Evolutionary conservation across 2,113 vertebrate genomes (phyloP).

Genomic region (Datnioides undecimradiatus): DNA sequence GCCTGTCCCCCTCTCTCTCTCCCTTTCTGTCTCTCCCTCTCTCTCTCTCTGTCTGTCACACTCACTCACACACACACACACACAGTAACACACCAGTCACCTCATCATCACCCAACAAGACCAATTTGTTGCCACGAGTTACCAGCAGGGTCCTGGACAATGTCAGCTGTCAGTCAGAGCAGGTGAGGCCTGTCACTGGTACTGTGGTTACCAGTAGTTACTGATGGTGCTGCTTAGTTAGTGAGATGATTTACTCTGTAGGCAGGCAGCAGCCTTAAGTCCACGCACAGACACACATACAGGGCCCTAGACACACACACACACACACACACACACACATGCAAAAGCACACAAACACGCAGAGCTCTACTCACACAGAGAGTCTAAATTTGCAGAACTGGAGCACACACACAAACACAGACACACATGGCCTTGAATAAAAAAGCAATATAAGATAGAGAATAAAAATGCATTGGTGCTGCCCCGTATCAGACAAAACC

Average conservation of each 20-base stretch:
- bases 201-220: constrained; percentile 44
- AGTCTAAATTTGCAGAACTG: constrained; percentile 18
- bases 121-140: constrained; percentile 71
- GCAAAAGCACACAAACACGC: constrained; percentile 14
- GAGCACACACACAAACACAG: constrained; percentile 19
- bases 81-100: constrained; percentile 45
- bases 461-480: constrained; percentile 80
- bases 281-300: constrained; percentile 13
- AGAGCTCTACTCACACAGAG: constrained; percentile 1
- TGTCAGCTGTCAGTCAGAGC: constrained; percentile 70
- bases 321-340: constrained; percentile 17
- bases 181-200: constrained; percentile 41
- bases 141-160: constrained; percentile 57
- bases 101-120: constrained; percentile 66
- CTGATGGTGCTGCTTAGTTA: constrained; percentile 48
- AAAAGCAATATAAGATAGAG: constrained; percentile 76
- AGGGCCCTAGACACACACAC: constrained; percentile 18
- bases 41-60: background rate
- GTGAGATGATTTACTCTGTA: constrained; percentile 52
- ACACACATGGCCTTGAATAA: constrained; percentile 63
- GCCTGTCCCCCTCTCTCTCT: background rate
- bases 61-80: constrained; percentile 5
- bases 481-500: constrained; percentile 73
- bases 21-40: background rate
- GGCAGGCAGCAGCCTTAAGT: background rate